These are phyloP conservation scores for Elanus axillaris DNA, from an alignment of 2,113 vertebrate genomes.

Conservation along the genomic window DNA sequence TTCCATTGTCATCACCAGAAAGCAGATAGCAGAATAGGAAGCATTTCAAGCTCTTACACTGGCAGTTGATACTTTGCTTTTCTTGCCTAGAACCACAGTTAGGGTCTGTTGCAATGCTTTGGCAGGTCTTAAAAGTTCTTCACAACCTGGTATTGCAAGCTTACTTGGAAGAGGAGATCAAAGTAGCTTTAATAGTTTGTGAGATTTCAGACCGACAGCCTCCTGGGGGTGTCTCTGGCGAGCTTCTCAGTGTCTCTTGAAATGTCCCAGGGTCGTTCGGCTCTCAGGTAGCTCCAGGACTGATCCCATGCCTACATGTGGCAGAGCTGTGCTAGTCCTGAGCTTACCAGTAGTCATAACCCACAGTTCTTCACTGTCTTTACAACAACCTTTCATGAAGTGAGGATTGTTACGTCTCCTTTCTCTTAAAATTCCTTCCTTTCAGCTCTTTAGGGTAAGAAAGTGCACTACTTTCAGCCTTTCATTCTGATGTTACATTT, in stretches of 20 bases:
- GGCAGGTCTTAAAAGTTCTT: neutral
- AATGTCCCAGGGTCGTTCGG: neutral
- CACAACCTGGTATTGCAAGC: neutral
- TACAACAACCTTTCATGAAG: neutral
- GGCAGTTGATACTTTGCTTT: neutral
- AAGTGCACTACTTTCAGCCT: neutral
- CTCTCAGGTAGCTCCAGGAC: neutral
- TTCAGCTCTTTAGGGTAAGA: neutral
- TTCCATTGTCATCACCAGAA: neutral
- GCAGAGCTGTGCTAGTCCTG: neutral
- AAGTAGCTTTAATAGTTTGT: neutral
- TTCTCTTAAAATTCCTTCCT: neutral
- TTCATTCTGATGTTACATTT: neutral
- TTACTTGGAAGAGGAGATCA: neutral
- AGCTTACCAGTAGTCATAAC: neutral
- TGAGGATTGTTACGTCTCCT: accelerated
- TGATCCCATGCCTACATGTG: accelerated
- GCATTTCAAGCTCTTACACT: neutral
- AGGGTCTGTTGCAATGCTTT: neutral
- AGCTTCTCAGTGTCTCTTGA: neutral
- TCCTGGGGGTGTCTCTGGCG: neutral
- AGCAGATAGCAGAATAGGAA: neutral
- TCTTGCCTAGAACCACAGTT: neutral
- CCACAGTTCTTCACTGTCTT: neutral
- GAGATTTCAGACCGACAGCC: neutral